A percentile compares a stretch with the other conserved stretches of the same genome.
phyloP scores from a whole-genome alignment of 1,140 invertebrate species.

The Caenorhabditis briggsae region DNA sequence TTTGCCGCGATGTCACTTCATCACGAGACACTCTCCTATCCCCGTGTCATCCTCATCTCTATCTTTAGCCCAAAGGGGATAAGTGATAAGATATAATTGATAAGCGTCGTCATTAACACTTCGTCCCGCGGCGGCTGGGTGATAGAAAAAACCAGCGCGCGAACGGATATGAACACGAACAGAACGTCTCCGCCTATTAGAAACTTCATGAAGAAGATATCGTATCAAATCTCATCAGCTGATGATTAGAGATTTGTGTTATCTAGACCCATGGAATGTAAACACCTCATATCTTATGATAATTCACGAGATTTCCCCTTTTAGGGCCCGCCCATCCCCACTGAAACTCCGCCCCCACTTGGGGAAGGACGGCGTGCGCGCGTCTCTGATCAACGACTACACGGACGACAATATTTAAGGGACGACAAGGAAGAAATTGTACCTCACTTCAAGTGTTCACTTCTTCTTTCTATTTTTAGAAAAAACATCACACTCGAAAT shows the following conservation, averaged over 20 bases:
- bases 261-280: conserved; percentile 29
- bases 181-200: neutral
- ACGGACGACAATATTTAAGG: conserved; percentile 48
- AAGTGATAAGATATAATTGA: conserved; percentile 47
- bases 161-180: conserved; percentile 2
- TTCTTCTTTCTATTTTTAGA: conserved; percentile 34
- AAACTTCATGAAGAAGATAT: conserved; percentile 14
- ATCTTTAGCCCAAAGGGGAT: conserved; percentile 14
- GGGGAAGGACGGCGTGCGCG: conserved; percentile 51
- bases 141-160: neutral
- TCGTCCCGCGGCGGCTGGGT: neutral
- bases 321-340: neutral
- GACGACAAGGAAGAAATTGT: conserved; percentile 21
- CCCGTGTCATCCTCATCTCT: conserved; percentile 18
- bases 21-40: conserved; percentile 50
- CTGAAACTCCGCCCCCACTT: conserved; percentile 26
- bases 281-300: conserved; percentile 55
- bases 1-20: conserved; percentile 14
- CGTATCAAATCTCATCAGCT: conserved; percentile 43
- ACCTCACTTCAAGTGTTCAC: conserved; percentile 54
- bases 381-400: conserved; percentile 49
- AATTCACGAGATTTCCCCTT: conserved; percentile 39
- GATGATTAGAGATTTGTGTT: conserved; percentile 42
- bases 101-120: conserved; percentile 47
- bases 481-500: conserved; percentile 20